Base-by-base conservation (phyloP, 37 sponge, comb jelly and placozoan species). In the Cliona cf. orientalis region DNA sequence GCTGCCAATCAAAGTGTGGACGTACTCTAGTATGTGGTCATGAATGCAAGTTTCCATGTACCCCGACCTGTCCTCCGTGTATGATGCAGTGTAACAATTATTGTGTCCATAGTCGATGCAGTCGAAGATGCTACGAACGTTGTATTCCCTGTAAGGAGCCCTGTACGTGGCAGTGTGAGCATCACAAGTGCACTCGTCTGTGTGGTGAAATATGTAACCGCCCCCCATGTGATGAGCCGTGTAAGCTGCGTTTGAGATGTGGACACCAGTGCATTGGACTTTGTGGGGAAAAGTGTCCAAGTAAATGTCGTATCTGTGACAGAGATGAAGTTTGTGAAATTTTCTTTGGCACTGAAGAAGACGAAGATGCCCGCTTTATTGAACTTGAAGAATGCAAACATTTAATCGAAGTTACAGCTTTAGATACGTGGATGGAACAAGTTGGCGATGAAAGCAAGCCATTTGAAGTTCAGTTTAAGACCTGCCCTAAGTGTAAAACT, bases 311-410 rank as follows among this genome's bases (percentile, higher is more conserved):
- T 17, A 49, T 80, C 0, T 94, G 95, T 62, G 21, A 94, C 66
- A 68, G 41, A 19, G 78, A 90, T 37, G 76, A 87, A 64, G 88
- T 90, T 31, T 26, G 43, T n/a, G n/a, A n/a, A n/a, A n/a, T n/a
- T n/a, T 95, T 95, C 70, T 95, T 95, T 89, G 96, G 96, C 36
- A 61, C 22, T 64, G 96, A 95, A 82, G 96, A 95, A 61, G 85
- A 92, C 37, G 33, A 39, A 58, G 87, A 93, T 76, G 96, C 96
- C 9, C 43, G 84, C 26, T 96, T 96, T 59, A 66, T 96, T 38
- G 53, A 87, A 31, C 77, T 96, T n/a, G 71, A 84, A 65, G 96
- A 96, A 42, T 96, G 96, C 40, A 41, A 39, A 5, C 96, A 96
- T 59, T 71, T 96, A 22, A 87, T 93, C 64, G 96, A 96, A 76